A percentile compares a stretch with the other conserved stretches of the same genome.
phyloP scores from a whole-genome alignment of 2,888 invertebrate genomes.

The Drosophila eohydei region DNA sequence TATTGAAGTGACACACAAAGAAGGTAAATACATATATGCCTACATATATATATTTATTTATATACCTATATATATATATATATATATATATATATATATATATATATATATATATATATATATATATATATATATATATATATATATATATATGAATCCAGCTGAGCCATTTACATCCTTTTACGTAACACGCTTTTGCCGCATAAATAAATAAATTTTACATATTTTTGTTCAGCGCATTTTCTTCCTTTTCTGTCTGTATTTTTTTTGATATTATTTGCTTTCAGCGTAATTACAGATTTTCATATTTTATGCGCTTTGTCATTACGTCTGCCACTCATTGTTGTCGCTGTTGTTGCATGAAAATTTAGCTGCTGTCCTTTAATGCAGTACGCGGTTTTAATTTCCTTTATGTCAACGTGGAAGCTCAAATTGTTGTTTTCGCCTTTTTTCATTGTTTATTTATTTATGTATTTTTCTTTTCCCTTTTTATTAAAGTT shows the following conservation, averaged over 20 bases:
- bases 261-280: conserved; percentile 38
- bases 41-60: not conserved
- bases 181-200: conserved; percentile 36
- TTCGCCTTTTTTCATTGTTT: conserved; percentile 5
- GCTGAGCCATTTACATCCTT: conserved; percentile 28
- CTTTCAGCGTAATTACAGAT: conserved; percentile 56
- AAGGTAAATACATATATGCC: not conserved
- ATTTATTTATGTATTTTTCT: conserved; percentile 11
- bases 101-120: too few species aligned
- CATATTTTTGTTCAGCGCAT: conserved; percentile 17
- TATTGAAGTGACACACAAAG: conserved; percentile 23
- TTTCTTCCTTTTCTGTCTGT: conserved; percentile 9
- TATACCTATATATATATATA: not conserved
- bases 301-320: conserved; percentile 51
- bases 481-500: conserved; percentile 9
- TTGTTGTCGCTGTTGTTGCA: conserved; percentile 11
- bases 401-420: conserved; percentile 49
- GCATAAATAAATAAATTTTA: conserved; percentile 48
- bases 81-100: not conserved
- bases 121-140: too few species aligned
- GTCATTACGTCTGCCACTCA: conserved; percentile 40
- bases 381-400: conserved; percentile 30
- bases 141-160: conserved; percentile 8
- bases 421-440: conserved; percentile 58
- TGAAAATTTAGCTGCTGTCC: conserved; percentile 34